These are phyloP conservation scores for Mactra quadrangularis DNA, from an alignment of 1,140 invertebrate species.

Conservation along the genomic window DNA sequence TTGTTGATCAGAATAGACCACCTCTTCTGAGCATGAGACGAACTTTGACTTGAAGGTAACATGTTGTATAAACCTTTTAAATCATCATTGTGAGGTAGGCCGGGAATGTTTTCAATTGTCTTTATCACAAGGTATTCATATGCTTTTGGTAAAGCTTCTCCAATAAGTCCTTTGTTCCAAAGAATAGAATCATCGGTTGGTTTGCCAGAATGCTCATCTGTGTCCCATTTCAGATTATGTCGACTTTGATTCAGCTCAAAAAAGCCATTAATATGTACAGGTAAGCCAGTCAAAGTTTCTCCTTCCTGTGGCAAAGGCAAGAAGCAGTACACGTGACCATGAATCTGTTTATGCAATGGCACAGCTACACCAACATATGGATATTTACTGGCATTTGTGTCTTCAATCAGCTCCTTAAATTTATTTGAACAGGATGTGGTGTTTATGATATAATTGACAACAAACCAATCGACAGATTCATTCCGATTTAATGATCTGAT, in stretches of 20 bases:
- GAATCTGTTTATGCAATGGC: not conserved
- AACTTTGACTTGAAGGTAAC: not conserved
- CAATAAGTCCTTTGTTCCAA: slow-evolving; percentile 71
- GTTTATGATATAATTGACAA: slow-evolving; percentile 38
- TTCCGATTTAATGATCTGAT: not conserved
- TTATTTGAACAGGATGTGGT: not conserved
- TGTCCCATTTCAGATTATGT: slow-evolving; percentile 73
- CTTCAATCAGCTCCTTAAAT: slow-evolving; percentile 28
- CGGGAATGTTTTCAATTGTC: not conserved
- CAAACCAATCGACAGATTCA: slow-evolving; percentile 6
- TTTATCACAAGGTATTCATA: slow-evolving; percentile 39
- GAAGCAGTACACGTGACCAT: slow-evolving; percentile 76
- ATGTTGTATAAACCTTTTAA: not conserved
- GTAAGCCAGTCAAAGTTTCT: slow-evolving; percentile 68
- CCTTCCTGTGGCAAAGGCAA: slow-evolving; percentile 72
- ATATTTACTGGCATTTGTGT: slow-evolving; percentile 6
- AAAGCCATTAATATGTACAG: slow-evolving; percentile 75
- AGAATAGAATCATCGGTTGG: slow-evolving; percentile 61
- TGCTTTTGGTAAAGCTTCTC: slow-evolving; percentile 62
- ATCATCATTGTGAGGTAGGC: not conserved
- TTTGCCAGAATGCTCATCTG: slow-evolving; percentile 39
- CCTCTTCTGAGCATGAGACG: not conserved
- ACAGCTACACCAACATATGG: slow-evolving; percentile 53
- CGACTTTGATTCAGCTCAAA: slow-evolving; percentile 74
- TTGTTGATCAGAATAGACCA: no score